A percentile compares a stretch with the other conserved stretches of the same genome.
Evolutionary conservation across 2,797 vertebrate genomes (phyloP).

Genomic region (Xenops minutus): DNA sequence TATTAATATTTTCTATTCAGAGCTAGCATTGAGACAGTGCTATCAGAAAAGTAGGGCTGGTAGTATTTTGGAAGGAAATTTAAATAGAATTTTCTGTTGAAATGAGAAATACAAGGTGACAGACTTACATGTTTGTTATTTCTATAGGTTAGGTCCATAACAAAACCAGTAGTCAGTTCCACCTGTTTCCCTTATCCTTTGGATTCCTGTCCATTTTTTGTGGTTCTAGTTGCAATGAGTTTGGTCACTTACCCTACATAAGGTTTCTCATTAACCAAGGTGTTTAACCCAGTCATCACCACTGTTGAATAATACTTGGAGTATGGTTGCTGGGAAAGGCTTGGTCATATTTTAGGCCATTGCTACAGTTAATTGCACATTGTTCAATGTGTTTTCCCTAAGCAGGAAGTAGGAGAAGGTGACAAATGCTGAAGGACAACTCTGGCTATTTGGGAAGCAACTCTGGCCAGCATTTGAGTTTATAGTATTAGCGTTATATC

Average conservation of each 20-base stretch:
- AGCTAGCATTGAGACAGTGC: neutral
- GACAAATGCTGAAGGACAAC: neutral
- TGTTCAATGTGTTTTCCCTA: neutral
- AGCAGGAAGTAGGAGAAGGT: neutral
- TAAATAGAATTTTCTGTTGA: neutral
- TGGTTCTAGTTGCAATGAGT: neutral
- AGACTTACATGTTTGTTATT: neutral
- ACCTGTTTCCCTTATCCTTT: neutral
- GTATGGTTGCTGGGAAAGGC: neutral
- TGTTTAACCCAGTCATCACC: neutral
- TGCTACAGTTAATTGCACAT: neutral
- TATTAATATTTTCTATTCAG: neutral
- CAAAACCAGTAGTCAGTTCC: neutral
- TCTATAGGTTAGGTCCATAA: neutral
- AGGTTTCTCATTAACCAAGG: neutral
- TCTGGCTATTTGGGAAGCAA: neutral
- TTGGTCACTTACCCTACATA: neutral
- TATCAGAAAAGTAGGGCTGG: neutral
- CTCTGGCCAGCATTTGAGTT: neutral
- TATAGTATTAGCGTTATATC: rapidly evolving
- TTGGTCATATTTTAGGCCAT: neutral
- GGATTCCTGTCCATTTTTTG: neutral
- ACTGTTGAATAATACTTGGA: neutral
- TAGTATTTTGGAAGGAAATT: neutral
- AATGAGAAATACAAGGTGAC: neutral